A percentile compares a stretch with the other conserved stretches of the same genome.
These are phyloP conservation scores for Megalurothrips usitatus DNA, from an alignment of 2,888 invertebrate genomes.

Conservation along the genomic window DNA sequence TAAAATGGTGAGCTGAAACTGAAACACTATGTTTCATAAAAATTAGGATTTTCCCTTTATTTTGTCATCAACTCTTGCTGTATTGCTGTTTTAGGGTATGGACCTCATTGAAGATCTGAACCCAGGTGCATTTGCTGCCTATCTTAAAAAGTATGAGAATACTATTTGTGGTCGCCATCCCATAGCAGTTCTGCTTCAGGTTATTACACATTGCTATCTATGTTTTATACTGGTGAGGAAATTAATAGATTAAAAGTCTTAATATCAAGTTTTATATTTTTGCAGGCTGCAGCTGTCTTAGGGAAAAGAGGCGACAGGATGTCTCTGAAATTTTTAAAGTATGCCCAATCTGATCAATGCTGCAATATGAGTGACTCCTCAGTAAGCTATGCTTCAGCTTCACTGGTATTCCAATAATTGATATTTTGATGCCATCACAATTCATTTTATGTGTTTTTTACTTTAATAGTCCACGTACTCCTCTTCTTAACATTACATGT, in stretches of 20 bases:
- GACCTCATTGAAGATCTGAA: conserved; percentile 86
- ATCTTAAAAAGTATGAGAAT: conserved; percentile 89
- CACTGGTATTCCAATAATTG: conserved; percentile 71
- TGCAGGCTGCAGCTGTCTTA: conserved; percentile 57
- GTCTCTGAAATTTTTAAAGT: conserved; percentile 84
- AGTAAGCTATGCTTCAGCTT: conserved; percentile 94
- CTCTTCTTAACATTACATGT: neutral
- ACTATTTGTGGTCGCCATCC: conserved; percentile 98
- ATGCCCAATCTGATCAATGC: conserved; percentile 94
- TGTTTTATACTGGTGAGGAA: neutral
- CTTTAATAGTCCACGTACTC: neutral
- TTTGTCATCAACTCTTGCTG: neutral
- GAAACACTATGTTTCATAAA: too few species aligned
- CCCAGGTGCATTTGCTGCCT: conserved; percentile 80
- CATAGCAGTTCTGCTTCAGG: conserved; percentile 91
- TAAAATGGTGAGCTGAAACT: conserved; percentile 60
- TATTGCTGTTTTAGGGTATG: conserved; percentile 73
- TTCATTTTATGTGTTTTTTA: neutral
- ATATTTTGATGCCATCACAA: neutral
- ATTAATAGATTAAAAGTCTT: neutral
- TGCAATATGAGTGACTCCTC: conserved; percentile 83
- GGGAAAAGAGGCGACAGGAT: conserved; percentile 60
- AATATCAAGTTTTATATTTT: conserved; percentile 36
- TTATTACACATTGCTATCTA: conserved; percentile 43
- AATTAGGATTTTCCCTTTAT: too few species aligned